A percentile compares a stretch with the other conserved stretches of the same genome.
phyloP scores from a whole-genome alignment of 1,140 invertebrate genomes.

The Piezodorus guildinii region DNA sequence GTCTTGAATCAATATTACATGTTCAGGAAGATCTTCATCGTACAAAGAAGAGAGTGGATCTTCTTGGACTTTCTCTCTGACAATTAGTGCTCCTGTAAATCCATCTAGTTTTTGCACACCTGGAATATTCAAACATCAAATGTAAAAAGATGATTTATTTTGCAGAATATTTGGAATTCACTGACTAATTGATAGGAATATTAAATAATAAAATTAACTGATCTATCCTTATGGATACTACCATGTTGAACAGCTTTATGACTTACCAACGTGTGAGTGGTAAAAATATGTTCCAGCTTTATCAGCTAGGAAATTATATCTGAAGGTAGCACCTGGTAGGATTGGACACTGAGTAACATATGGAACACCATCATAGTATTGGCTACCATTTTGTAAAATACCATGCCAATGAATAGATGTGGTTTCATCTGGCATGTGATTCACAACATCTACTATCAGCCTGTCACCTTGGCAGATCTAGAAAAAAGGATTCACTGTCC shows the following conservation, averaged over 20 bases:
- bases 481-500: conserved; percentile 50
- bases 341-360: conserved; percentile 58
- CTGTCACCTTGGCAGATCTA: conserved; percentile 41
- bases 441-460: conserved; percentile 44
- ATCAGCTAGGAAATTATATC: conserved; percentile 39
- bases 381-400: conserved; percentile 35
- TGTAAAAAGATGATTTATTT: too few relatives aligned
- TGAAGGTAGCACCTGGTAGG: conserved; percentile 41
- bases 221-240: too few relatives aligned
- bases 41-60: conserved; percentile 43
- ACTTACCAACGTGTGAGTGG: conserved; percentile 50
- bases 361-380: conserved; percentile 52
- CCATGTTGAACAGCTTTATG: too few relatives aligned
- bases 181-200: too few relatives aligned
- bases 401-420: conserved; percentile 44
- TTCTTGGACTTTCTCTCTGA: conserved; percentile 45
- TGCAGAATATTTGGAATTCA: too few relatives aligned
- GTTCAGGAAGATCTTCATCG: conserved; percentile 57
- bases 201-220: too few relatives aligned
- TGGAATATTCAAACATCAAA: conserved; percentile 13
- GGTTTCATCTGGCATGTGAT: conserved; percentile 38
- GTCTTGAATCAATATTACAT: conserved; percentile 61
- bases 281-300: conserved; percentile 50
- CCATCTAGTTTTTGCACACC: conserved; percentile 74
- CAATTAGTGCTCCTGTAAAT: conserved; percentile 60